Percentiles rank a stretch among this genome's conserved stretches.
Evolutionary conservation across 1,140 invertebrate species (phyloP).

Genomic region (Dinothrombium tinctorium): DNA sequence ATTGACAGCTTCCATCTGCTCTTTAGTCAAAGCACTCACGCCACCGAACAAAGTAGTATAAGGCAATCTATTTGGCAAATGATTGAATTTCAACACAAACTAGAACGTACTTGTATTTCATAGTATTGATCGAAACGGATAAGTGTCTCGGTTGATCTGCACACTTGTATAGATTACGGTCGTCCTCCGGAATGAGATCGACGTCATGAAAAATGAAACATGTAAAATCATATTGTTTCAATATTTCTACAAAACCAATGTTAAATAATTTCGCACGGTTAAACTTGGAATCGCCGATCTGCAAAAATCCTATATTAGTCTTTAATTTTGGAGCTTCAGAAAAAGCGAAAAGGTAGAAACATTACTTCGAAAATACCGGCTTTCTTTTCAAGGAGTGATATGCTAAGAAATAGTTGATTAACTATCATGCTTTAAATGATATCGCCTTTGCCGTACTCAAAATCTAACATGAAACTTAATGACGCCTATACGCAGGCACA

Average conservation of each 20-base stretch:
- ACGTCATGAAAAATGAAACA: constrained; percentile 44
- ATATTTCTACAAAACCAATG: constrained; percentile 67
- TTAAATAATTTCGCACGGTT: constrained; percentile 86
- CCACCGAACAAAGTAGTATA: constrained; percentile 33
- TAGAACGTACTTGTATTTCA: constrained; percentile 15
- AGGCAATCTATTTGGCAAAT: constrained; percentile 15
- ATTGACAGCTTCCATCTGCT: constrained; percentile 57
- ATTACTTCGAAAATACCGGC: too few relatives aligned
- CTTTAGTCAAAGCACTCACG: constrained; percentile 52
- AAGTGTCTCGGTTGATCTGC: constrained; percentile 30
- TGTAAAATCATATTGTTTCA: constrained; percentile 33
- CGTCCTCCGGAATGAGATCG: constrained; percentile 74
- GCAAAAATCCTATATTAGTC: too few relatives aligned
- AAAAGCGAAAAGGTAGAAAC: too few relatives aligned
- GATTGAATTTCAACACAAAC: background rate
- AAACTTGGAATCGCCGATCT: constrained; percentile 37
- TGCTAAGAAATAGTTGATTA: too few relatives aligned
- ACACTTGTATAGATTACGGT: constrained; percentile 71
- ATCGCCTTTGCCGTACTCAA: background rate
- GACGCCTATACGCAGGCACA: too few relatives aligned
- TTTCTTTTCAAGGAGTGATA: too few relatives aligned
- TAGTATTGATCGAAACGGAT: constrained; percentile 17
- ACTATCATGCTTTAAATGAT: background rate
- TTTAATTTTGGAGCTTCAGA: too few relatives aligned
- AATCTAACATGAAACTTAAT: background rate